Evolutionary conservation across 2,797 vertebrate genomes (phyloP), one percentile per base, ranked within the genome.

Genomic region (Danio choprae): DNA sequence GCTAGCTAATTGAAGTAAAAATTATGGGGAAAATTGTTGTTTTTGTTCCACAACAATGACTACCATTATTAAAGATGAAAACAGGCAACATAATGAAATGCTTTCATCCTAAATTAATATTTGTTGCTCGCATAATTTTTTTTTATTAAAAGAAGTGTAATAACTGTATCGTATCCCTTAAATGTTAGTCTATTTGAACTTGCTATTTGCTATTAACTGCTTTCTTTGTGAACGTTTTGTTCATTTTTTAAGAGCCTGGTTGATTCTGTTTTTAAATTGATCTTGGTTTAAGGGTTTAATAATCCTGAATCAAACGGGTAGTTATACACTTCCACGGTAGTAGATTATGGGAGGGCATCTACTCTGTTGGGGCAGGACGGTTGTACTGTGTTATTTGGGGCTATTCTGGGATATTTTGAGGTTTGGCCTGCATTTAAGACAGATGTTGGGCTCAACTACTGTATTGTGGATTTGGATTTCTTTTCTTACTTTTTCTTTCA

Each of bases 361-460:
- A 53, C 18, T 43, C 38, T 20, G 46, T 18, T 13, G 11, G 50
- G 56, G 41, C 36, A 56, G 74, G 20, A 60, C 68, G 13, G 56
- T 50, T 79, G 63, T 74, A 86, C 65, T 18, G 44, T 84, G 81
- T 86, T 83, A 86, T 84, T 86, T 86, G 50, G 79, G 71, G 84
- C 83, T 78, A 58, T 80, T 76, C 78, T 65, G 40, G 81, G 83
- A 56, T 76, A 63, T 81, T 79, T 65, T 69, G 71, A 41, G 83
- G 78, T 83, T 79, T 80, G 82, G 81, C 65, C 77, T 56, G 79
- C 40, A 74, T 81, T 67, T 76, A 65, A 29, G 65, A 85, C 83
- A 59, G 74, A 84, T 83, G 84, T 84, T 59, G 67, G 73, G 83
- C 77, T 74, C 84, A 69, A 86, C 82, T 20, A 44, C 70, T 68